These are phyloP conservation scores for Diplolepis rosae DNA, from an alignment of 2,888 invertebrate species.

Conservation along the genomic window DNA sequence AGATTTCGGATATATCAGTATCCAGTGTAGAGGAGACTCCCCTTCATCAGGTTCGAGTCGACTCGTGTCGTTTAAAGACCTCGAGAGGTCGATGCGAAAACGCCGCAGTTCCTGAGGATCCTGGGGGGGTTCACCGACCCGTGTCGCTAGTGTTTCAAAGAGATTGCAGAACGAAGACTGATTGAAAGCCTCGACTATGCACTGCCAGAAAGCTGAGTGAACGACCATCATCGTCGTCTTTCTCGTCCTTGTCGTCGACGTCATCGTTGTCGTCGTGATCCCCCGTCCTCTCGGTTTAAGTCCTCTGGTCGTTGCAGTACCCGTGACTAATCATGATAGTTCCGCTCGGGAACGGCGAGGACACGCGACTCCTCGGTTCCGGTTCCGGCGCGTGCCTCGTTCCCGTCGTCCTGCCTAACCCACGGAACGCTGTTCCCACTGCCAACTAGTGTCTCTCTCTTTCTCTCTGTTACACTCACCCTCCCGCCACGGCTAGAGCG, in stretches of 20 bases:
- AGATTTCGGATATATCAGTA: no score
- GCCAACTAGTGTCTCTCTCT: no score
- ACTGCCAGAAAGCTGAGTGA: constrained; percentile 43
- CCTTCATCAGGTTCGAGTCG: background rate
- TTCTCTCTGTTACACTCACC: constrained; percentile 39
- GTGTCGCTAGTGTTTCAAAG: constrained; percentile 42
- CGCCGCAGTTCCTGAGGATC: constrained; percentile 7
- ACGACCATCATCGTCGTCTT: constrained; percentile 25
- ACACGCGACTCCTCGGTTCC: constrained; percentile 71
- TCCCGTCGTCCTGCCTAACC: constrained; percentile 33
- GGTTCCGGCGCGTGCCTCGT: constrained; percentile 66
- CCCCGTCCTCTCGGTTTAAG: constrained; percentile 58
- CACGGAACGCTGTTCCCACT: background rate
- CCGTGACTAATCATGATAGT: constrained; percentile 74
- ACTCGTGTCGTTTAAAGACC: background rate
- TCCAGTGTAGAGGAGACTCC: no score
- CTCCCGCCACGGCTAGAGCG: constrained; percentile 44
- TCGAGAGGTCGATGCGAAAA: background rate
- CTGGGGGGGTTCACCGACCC: constrained; percentile 41
- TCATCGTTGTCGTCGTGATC: background rate
- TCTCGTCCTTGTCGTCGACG: background rate
- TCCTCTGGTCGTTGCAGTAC: constrained; percentile 55
- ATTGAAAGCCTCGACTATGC: constrained; percentile 42
- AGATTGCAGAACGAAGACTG: constrained; percentile 41
- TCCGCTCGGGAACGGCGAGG: constrained; percentile 73